Evolutionary conservation across 2,797 vertebrate species (phyloP).

Genomic region (Chiloscyllium punctatum): DNA sequence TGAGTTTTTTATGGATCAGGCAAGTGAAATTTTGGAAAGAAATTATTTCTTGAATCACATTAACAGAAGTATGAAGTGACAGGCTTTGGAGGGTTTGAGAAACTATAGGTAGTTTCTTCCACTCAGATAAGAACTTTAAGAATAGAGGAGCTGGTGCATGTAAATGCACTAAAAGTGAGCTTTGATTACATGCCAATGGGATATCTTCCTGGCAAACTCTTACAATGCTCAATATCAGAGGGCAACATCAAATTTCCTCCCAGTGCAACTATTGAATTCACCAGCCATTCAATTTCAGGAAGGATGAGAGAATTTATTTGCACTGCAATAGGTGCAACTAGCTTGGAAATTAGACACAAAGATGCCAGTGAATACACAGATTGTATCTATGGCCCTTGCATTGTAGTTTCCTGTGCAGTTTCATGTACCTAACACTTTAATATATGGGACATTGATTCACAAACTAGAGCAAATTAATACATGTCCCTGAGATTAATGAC

Average conservation of each 20-base stretch:
- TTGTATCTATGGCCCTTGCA: neutral
- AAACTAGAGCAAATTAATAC: neutral
- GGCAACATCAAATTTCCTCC: neutral
- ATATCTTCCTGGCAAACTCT: neutral
- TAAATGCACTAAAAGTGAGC: neutral
- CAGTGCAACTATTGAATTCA: neutral
- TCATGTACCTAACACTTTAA: neutral
- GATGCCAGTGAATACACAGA: no score
- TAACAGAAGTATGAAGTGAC: neutral
- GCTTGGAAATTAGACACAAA: neutral
- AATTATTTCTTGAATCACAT: neutral
- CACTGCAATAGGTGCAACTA: neutral
- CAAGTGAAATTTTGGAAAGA: neutral
- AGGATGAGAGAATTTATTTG: neutral
- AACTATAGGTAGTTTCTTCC: neutral
- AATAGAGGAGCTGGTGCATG: neutral
- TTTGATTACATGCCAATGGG: neutral
- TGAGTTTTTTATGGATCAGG: neutral
- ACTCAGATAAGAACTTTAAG: neutral
- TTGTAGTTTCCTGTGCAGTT: neutral
- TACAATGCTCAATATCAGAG: neutral
- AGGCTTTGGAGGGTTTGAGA: neutral
- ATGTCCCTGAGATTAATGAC: constrained; percentile 6
- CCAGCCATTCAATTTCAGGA: neutral
- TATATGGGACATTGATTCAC: constrained; percentile 16